Conservation (phyloP, 1,140 invertebrate genomes). For the Coenobita brevimanus region DNA sequence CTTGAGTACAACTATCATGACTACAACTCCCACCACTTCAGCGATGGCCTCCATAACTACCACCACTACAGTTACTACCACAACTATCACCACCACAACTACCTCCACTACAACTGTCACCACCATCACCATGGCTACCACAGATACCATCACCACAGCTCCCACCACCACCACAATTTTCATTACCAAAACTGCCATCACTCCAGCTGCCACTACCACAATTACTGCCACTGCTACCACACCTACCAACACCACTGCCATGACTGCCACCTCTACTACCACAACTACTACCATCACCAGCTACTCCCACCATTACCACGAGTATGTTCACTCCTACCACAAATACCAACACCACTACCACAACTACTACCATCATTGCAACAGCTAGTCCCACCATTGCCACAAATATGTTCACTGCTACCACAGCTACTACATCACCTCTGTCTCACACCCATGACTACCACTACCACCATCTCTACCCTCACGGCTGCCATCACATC, state of each 20-base stretch:
- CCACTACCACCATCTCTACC: neutral
- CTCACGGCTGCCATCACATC: neutral
- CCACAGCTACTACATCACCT: neutral
- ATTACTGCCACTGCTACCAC: neutral
- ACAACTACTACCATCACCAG: neutral
- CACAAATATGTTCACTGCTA: neutral
- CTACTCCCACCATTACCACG: neutral
- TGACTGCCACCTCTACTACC: neutral
- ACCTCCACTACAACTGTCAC: too few relatives aligned
- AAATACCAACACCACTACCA: constrained; percentile 5
- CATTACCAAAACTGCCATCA: too few relatives aligned
- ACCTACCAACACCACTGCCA: neutral
- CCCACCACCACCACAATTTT: too few relatives aligned
- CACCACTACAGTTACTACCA: too few relatives aligned
- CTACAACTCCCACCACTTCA: too few relatives aligned
- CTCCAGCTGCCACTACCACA: neutral
- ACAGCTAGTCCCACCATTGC: neutral
- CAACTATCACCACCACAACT: too few relatives aligned
- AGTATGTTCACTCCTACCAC: constrained; percentile 3
- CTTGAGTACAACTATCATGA: too few relatives aligned
- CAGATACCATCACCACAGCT: too few relatives aligned
- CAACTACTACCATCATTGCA: neutral
- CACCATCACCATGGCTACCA: too few relatives aligned
- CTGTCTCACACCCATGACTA: too few relatives aligned
- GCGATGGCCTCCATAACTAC: too few relatives aligned